Evolutionary conservation across 1,140 invertebrate genomes (phyloP).

Genomic region (Lutraria rhynchaena): DNA sequence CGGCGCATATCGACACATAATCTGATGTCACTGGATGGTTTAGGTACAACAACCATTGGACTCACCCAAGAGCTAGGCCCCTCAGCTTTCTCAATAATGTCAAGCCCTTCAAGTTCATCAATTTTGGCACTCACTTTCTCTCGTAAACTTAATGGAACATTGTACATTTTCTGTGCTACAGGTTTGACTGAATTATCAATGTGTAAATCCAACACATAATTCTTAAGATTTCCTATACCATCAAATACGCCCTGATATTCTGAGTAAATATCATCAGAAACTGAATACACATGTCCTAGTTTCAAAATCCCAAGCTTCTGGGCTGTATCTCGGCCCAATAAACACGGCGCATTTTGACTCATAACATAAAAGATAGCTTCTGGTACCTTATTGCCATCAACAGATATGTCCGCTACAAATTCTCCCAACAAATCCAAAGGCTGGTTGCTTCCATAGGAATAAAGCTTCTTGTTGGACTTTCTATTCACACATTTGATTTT

Average conservation of each 20-base stretch:
- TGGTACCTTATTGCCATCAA: neutral
- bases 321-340: neutral
- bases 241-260: slow-evolving; percentile 4
- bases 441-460: neutral
- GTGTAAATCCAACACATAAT: slow-evolving; percentile 27
- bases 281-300: neutral
- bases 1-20: too few species aligned
- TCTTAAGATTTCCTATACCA: slow-evolving; percentile 18
- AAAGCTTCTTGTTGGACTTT: neutral
- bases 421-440: neutral
- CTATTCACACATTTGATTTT: neutral
- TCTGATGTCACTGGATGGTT: neutral
- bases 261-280: neutral
- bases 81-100: slow-evolving; percentile 1
- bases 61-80: neutral
- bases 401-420: neutral
- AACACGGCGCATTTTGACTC: neutral
- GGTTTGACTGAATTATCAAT: slow-evolving; percentile 15
- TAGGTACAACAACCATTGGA: slow-evolving; percentile 3
- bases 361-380: neutral
- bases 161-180: neutral
- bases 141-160: slow-evolving; percentile 58
- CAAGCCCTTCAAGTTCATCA: slow-evolving; percentile 7
- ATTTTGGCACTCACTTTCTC: neutral
- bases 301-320: neutral